Percentiles rank a stretch among this genome's conserved stretches.
Evolutionary conservation across 2,113 vertebrate genomes (phyloP).

Genomic region (Menidia beryllina): DNA sequence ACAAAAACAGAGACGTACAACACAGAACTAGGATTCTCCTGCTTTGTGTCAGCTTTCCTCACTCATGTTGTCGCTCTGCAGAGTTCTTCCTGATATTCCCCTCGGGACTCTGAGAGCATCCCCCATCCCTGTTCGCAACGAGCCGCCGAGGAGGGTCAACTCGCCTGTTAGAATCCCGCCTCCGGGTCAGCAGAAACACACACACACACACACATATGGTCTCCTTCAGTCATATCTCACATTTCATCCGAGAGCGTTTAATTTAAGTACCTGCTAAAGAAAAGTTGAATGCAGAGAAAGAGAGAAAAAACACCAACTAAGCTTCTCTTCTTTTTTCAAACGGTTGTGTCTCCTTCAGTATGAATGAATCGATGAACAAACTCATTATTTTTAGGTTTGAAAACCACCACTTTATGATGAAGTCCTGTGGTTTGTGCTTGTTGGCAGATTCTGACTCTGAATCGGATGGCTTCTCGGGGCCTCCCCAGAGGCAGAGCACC

Average conservation of each 20-base stretch:
- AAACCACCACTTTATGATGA: neutral
- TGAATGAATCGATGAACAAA: too few species aligned
- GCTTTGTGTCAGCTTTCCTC: too few species aligned
- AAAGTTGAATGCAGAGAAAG: neutral
- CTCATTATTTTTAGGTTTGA: too few species aligned
- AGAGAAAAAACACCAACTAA: too few species aligned
- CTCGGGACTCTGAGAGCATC: conserved; percentile 46
- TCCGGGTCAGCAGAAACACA: conserved; percentile 63
- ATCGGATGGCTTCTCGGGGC: conserved; percentile 70
- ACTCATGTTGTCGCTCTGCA: conserved; percentile 36
- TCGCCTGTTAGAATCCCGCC: conserved; percentile 74
- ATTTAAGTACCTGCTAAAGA: too few species aligned
- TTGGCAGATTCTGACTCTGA: conserved; percentile 80
- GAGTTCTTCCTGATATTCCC: conserved; percentile 79
- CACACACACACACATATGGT: neutral
- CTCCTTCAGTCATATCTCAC: neutral
- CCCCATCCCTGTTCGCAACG: conserved; percentile 66
- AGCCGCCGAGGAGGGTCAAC: conserved; percentile 65
- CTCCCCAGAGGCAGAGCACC: conserved; percentile 74
- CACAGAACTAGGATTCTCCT: neutral
- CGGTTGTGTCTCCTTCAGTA: too few species aligned
- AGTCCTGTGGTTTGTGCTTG: neutral
- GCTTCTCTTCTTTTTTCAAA: too few species aligned
- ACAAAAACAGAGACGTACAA: neutral
- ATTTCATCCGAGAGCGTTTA: conserved; percentile 12